Evolutionary conservation across 2,113 vertebrate species (phyloP), one percentile per base, ranked within the genome.

Genomic region (Plecturocebus donacophilus): DNA sequence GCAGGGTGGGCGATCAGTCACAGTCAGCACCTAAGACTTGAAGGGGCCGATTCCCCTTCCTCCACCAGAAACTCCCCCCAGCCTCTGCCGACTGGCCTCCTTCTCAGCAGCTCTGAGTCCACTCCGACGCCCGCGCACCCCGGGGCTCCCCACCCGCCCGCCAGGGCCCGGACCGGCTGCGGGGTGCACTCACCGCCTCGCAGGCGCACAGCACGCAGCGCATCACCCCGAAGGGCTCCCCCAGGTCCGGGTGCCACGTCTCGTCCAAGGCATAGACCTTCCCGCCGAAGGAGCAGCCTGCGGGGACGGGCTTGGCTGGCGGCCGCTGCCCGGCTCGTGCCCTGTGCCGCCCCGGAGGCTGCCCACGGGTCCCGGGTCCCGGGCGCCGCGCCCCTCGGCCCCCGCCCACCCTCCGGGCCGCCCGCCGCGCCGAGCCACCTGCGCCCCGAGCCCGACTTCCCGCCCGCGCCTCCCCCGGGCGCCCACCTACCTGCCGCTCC

Each of bases 151-250:
- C 70, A 95, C 97, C 16, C 25, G 70, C 97, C 19, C 23, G 66
- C n/a, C 0, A 0, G 2, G 61, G 76, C 17, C 92, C 76, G 7
- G 58, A 49, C 73, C 79, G 79, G 93, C 64, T 6, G 8, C 6
- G 4, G 70, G 90, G 95, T 64, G 95, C 86, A 98, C 99, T 98
- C 98, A 99, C 99, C 88, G 99, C 98, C 91, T 99, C 99, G 30
- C 99, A 99, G 98, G 99, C 97, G 97, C 99, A 99, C 98, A 99
- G 98, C 90, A 99, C 99, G 12, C 99, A 99, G 98, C 99, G 99
- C 99, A 99, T 99, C 96, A 99, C 98, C 42, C 99, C 99, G 47
- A 99, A 99, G 20, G 99, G 99, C 93, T 99, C 99, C 45, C 99
- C 99, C 19, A 99, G 98, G 92, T 99, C 99, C 82, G 99, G 99